Percentiles rank a stretch among this genome's conserved stretches.
Conservation (phyloP, 2,888 invertebrate species). For the Hanleya hanleyi region DNA sequence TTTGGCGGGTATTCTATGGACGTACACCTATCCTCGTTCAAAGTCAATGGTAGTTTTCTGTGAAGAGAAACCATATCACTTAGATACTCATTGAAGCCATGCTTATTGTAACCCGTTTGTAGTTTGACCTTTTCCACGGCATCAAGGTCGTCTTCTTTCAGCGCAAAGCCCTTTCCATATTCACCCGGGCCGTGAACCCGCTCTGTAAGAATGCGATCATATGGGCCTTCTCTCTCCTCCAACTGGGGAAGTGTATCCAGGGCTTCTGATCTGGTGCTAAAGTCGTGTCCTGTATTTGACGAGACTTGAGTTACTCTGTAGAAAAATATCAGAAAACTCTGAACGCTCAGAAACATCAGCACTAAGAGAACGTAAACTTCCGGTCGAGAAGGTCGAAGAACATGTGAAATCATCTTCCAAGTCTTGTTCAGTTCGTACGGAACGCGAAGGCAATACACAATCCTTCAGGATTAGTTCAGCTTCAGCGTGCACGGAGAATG, state of each 20-base stretch:
- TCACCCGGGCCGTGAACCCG: neutral
- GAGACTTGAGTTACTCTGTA: neutral
- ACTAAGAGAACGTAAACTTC: neutral
- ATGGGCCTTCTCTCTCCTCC: neutral
- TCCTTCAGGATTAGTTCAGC: too few relatives aligned
- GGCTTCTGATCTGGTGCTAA: neutral
- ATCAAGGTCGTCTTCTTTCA: neutral
- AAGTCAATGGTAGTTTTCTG: neutral
- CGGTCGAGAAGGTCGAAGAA: neutral
- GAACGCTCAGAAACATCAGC: neutral
- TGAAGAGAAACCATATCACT: neutral
- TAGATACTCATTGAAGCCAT: slow-evolving; percentile 1
- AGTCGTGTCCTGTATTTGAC: neutral
- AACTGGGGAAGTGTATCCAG: neutral
- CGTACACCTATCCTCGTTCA: neutral
- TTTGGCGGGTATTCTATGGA: neutral
- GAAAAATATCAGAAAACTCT: neutral
- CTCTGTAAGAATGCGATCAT: too few relatives aligned
- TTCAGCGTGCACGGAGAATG: too few relatives aligned
- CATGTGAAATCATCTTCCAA: neutral
- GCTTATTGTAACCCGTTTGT: neutral
- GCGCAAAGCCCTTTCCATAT: neutral
- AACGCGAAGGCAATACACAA: too few relatives aligned
- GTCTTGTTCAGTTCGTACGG: too few relatives aligned
- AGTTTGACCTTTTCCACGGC: neutral